Evolutionary conservation across 2,797 vertebrate species (phyloP).

Genomic region (Crenichthys baileyi): DNA sequence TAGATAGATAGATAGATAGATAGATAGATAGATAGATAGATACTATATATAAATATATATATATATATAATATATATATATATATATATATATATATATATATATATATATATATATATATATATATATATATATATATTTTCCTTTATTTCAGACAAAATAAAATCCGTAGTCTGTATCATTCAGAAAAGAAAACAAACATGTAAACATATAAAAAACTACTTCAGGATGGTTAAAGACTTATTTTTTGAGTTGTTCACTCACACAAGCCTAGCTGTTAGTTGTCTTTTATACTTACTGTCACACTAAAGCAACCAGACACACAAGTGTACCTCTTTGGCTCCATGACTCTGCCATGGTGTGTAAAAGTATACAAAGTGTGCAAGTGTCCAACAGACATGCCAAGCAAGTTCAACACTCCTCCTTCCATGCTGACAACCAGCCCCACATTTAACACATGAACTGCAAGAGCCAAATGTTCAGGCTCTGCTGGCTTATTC

Average conservation of each 20-base stretch:
- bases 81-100: too few species aligned
- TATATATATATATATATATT: background rate
- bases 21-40: too few species aligned
- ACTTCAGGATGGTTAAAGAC: background rate
- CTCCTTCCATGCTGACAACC: slow-evolving; percentile 76
- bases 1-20: too few species aligned
- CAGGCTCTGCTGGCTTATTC: slow-evolving; percentile 73
- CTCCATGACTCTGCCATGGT: slow-evolving; percentile 57
- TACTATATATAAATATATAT: too few species aligned
- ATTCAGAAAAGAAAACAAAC: background rate
- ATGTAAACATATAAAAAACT: background rate
- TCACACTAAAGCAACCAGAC: slow-evolving; percentile 24
- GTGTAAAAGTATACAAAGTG: slow-evolving; percentile 76
- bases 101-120: too few species aligned
- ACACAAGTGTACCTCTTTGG: slow-evolving; percentile 30
- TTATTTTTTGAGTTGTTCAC: background rate
- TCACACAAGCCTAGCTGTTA: background rate
- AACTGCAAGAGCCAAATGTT: slow-evolving; percentile 74
- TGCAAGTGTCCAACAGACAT: slow-evolving; percentile 74
- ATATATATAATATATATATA: too few species aligned
- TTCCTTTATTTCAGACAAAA: background rate
- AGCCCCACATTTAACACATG: slow-evolving; percentile 78
- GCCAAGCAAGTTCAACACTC: slow-evolving; percentile 76
- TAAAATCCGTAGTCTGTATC: background rate
- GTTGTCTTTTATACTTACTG: slow-evolving; percentile 3